phyloP scores from a whole-genome alignment of 2,797 vertebrate species.

The Amblyopsis hoosieri region DNA sequence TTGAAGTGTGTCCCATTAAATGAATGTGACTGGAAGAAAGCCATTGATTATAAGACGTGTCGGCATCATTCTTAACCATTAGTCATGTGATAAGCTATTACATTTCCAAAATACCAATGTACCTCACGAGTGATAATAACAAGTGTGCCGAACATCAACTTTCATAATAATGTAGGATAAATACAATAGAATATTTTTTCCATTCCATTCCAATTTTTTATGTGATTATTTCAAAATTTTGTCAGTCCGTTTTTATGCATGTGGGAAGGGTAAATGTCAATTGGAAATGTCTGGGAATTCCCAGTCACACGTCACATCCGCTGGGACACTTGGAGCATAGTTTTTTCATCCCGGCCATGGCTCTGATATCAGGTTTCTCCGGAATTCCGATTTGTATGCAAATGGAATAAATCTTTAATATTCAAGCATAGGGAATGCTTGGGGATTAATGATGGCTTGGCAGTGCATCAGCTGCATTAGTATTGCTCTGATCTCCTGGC shows the following conservation, averaged over 20 bases:
- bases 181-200: too few species aligned
- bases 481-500: slow-evolving; percentile 47
- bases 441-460: slow-evolving; percentile 65
- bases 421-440: slow-evolving; percentile 42
- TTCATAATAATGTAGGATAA: too few species aligned
- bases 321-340: slow-evolving; percentile 33
- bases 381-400: slow-evolving; percentile 63
- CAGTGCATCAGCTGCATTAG: slow-evolving; percentile 55
- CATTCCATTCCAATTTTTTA: slow-evolving; percentile 3
- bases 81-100: not conserved
- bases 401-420: slow-evolving; percentile 67
- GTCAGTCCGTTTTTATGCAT: slow-evolving; percentile 18
- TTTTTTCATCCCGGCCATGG: slow-evolving; percentile 31
- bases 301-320: slow-evolving; percentile 13
- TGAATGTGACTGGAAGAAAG: too few species aligned
- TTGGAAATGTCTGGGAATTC: slow-evolving; percentile 32
- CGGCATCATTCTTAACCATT: not conserved
- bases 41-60: not conserved
- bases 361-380: slow-evolving; percentile 51
- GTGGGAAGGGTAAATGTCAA: not conserved
- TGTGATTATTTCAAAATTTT: slow-evolving; percentile 21
- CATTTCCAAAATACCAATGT: not conserved
- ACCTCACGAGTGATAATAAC: not conserved
- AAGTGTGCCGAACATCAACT: not conserved
- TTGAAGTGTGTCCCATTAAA: too few species aligned